phyloP scores from a whole-genome alignment of 2,888 invertebrate species.

The Eristalinus aeneus region DNA sequence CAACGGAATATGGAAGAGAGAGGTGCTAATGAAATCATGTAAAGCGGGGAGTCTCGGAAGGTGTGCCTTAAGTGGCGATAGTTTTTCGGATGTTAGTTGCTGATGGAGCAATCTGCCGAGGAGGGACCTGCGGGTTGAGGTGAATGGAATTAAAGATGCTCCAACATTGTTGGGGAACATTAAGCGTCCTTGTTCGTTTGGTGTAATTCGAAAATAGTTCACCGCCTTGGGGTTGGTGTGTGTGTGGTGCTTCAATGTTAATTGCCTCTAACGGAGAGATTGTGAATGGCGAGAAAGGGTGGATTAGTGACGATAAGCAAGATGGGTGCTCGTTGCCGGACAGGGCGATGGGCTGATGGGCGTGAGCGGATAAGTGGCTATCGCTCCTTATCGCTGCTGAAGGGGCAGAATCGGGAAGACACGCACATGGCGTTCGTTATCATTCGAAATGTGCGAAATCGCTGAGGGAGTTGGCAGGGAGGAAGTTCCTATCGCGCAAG shows the following conservation, averaged over 20 bases:
- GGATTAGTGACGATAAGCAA: background rate
- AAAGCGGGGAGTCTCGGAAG: constrained; percentile 1
- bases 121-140: too few species aligned
- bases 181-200: background rate
- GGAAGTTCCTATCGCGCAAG: background rate
- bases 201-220: background rate
- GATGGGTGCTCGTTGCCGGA: background rate
- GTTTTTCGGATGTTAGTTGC: constrained; percentile 32
- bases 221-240: background rate
- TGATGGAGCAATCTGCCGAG: constrained; percentile 17
- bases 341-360: background rate
- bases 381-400: background rate
- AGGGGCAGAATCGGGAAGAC: background rate
- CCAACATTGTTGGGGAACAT: background rate
- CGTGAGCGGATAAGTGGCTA: background rate
- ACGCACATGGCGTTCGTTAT: background rate
- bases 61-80: constrained; percentile 30
- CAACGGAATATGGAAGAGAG: background rate
- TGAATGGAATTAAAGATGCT: background rate
- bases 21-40: constrained; percentile 61
- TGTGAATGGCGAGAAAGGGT: background rate
- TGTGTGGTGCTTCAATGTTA: background rate
- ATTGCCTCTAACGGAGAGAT: background rate
- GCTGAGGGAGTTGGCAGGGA: background rate
- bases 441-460: background rate